Evolutionary conservation across 1,140 invertebrate species (phyloP), one percentile per base, ranked within the genome.

Genomic region (Atopsyche davidsoni): DNA sequence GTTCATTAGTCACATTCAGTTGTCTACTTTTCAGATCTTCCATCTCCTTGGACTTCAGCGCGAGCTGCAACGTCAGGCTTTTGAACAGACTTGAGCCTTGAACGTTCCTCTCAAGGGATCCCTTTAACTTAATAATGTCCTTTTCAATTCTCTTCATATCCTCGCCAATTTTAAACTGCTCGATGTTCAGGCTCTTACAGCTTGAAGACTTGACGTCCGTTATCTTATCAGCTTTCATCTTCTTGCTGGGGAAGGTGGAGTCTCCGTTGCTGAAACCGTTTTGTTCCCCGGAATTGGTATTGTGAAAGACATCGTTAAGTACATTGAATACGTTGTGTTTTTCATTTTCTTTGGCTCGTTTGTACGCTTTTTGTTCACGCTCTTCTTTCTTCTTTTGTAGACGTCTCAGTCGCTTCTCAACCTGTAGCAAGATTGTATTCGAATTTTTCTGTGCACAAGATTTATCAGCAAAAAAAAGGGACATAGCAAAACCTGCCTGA

Each of bases 251-350:
- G 16, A 17, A 53, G 31, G 1, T 65, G 62, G 31, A 55, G n/a
- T 53, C 60, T 60, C 39, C 23, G 36, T 64, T 60, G n/a, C n/a
- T n/a, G n/a, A n/a, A n/a, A n/a, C n/a, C n/a, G n/a, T n/a, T n/a
- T n/a, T n/a, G n/a, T n/a, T n/a, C n/a, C 1, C 66, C 66, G 11
- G 69, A 60, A 2, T 91, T 65, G 41, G 80, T 83, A 25, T 74
- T 76, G 63, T 93, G 93, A 2, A 92, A 65, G 41, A 80, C 83
- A 25, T 74, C 76, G 63, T 93, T 93, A 9, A 93, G 77, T 61
- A 92, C 88, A 63, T 86, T 83, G 67, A 93, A 92, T 9, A 92
- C 80, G 67, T 85, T 77, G 41, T 70, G 72, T 55, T 72, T 66
- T 51, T 79, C 73, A 6, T 66, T 69, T 47, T 79, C 67, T 32